Base-by-base conservation (phyloP, 2,888 invertebrate species). In the Lysandra bellargus region DNA sequence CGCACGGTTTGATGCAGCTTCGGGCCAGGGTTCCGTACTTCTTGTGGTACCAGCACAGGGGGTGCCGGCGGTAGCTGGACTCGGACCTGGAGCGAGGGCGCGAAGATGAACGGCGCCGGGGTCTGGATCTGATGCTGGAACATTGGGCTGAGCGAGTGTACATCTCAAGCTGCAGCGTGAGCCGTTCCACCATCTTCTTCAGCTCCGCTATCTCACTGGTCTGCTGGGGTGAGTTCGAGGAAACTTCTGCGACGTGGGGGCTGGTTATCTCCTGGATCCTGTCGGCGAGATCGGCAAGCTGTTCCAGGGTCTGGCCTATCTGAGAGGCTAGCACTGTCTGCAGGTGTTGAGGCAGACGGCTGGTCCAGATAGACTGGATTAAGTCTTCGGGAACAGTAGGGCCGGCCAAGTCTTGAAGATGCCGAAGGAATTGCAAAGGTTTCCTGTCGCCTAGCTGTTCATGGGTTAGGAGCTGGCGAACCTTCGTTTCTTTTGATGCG, bases 381-480 rank as follows among this genome's bases (percentile, higher is more conserved):
- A 84, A 82, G 0, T 82, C 82, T 0, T 80, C 81, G 0, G 82
- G 78, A 2, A 84, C 80, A 0, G 2, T 17, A 0, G 80, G 53
- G 1, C 83, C 83, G 2, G 83, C 82, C 17, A 79, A 44, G 23
- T 77, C 77, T 14, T 78, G 76, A 0, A 79, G 76, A 17, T 79
- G 76, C 4, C 83, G 73, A 1, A 83, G 80, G 30, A 83, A 83
- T 30, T 83, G 83, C 0, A 82, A 82, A 1, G 83, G 83, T 37
- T 82, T 83, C 9, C 83, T 73, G 64, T 83, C 83, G 2, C 83
- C 84, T 0, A 83, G 73, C 73, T 83, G 81, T 37, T 83, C 82
- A 12, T 83, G 82, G 53, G 53, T 53, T 14, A 53, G 53, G 14
- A 53, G 53, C 53, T 53, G 53, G 14, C 53, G 53, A 53, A 53